Evolutionary conservation across 2,888 invertebrate genomes (phyloP), one percentile per base, ranked within the genome.

Genomic region (Caenorhabditis virilis): DNA sequence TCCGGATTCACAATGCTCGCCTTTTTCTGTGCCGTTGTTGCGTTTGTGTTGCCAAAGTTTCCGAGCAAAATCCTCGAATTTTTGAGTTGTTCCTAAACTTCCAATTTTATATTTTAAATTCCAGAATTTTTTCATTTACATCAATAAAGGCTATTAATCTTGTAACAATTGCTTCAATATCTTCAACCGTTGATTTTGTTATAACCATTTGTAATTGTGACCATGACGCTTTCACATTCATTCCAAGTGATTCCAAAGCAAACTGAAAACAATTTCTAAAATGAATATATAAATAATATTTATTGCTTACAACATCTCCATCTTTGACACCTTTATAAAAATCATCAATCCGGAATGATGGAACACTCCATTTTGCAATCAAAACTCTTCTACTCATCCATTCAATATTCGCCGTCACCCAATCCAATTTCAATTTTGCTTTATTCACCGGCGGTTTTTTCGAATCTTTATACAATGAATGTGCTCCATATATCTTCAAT

Each of bases 311-410:
- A 5, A 51, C 35, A 15, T 57, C 49, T 9, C 50, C 42, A 16
- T 64, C 58, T 50, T 42, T 52, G n/a, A 47, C 26, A 35, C 46
- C 53, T 7, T 33, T 51, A 41, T 56, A 56, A 30, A 42, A 60
- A 33, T 65, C 65, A 26, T 36, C 20, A 6, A 60, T 41, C 15
- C n/a, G 27, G 33, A 65, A 49, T n/a, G 35, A 23, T 13, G 65
- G 60, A 1, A 18, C 33, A 36, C 41, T 60, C 65, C 65, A 65
- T 45, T 62, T 59, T 11, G 90, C 90, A 90, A 97, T 91, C 62
- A 97, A 86, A 57, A 93, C 93, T 36, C 92, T 90, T n/a, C 94
- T 91, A 65, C 95, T 95, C 97, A 97, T 97, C 87, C 97, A 97
- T 86, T 97, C 97, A 59, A 97, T 87, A 20, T 95, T 88, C 75